phyloP scores from a whole-genome alignment of 2,888 invertebrate species.

The Dinocampus coccinellae region DNA sequence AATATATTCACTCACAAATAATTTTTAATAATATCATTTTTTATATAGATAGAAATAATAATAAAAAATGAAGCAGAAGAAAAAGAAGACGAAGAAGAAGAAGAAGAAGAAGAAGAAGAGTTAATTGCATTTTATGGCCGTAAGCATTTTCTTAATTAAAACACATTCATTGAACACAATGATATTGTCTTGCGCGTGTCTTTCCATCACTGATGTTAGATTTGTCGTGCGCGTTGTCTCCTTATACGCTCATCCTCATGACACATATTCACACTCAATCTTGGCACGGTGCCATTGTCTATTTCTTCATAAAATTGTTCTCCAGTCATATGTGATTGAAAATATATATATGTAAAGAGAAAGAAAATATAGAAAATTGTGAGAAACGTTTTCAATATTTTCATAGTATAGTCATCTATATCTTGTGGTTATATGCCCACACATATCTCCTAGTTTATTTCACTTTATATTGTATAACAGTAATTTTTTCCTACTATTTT shows the following conservation, averaged over 20 bases:
- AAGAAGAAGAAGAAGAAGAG: too few species aligned
- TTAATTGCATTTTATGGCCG: constrained; percentile 25
- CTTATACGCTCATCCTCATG: not conserved
- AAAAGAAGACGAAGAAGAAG: too few species aligned
- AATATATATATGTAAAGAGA: not conserved
- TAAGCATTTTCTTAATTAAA: constrained; percentile 46
- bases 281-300: constrained; percentile 9
- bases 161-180: constrained; percentile 41
- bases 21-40: too few species aligned
- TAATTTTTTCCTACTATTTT: not conserved
- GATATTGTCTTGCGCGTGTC: constrained; percentile 43
- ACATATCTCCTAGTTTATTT: not conserved
- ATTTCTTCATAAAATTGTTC: not conserved
- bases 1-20: too few species aligned
- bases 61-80: too few species aligned
- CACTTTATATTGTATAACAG: not conserved
- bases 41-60: too few species aligned
- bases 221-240: not conserved
- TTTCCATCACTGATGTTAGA: not conserved
- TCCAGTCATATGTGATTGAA: constrained; percentile 35
- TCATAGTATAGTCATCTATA: not conserved
- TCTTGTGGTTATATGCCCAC: not conserved
- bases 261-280: not conserved
- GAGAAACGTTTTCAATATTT: not conserved
- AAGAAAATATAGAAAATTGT: not conserved